Conservation (phyloP, 1,140 invertebrate species). For the Drosophila sucinea region DNA sequence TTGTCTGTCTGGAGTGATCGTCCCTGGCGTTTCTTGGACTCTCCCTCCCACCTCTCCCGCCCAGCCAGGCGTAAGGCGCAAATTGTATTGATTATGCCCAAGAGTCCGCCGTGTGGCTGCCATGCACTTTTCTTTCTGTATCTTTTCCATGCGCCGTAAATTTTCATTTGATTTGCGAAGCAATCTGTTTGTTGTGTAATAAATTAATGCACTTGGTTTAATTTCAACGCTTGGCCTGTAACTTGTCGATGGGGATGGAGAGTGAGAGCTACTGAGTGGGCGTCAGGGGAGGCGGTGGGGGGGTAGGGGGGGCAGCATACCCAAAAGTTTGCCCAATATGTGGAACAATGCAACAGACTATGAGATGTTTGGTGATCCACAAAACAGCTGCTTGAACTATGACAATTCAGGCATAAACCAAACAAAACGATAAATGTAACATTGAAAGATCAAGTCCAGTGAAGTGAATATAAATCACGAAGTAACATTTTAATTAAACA, state of each 20-base stretch:
- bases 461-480: background rate
- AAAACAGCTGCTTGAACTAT: constrained; percentile 12
- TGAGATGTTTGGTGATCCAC: constrained; percentile 14
- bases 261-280: background rate
- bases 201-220: constrained; percentile 73
- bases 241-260: constrained; percentile 11
- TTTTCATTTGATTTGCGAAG: constrained; percentile 69
- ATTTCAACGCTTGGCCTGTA: constrained; percentile 63
- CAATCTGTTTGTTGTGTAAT: constrained; percentile 75
- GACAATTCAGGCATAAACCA: constrained; percentile 1
- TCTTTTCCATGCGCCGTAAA: constrained; percentile 54
- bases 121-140: constrained; percentile 56
- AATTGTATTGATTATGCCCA: constrained; percentile 64
- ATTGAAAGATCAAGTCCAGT: constrained; percentile 1
- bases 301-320: background rate
- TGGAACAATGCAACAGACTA: constrained; percentile 11
- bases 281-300: background rate
- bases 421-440: constrained; percentile 3
- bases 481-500: background rate
- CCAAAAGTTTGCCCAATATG: no score
- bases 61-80: constrained; percentile 61
- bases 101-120: constrained; percentile 25
- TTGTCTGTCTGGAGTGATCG: constrained; percentile 4
- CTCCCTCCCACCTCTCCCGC: background rate
- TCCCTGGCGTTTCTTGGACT: background rate